phyloP scores from a whole-genome alignment of 2,888 invertebrate genomes.

The Spodoptera picta region DNA sequence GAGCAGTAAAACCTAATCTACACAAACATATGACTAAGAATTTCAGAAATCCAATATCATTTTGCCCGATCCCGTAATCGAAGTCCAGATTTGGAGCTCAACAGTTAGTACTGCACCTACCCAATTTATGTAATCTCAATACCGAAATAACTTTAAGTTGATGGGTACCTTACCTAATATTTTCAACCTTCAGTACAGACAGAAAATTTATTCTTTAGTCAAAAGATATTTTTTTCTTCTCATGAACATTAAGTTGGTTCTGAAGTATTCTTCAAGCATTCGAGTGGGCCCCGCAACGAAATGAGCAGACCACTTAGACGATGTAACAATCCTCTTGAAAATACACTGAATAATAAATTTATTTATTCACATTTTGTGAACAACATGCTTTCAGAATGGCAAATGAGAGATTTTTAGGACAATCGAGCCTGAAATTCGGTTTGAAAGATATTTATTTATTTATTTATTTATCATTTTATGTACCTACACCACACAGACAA shows the following conservation, averaged over 20 bases:
- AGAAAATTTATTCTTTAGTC: slow-evolving; percentile 44
- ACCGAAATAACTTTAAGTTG: too few relatives aligned
- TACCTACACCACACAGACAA: too few relatives aligned
- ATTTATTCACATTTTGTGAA: slow-evolving; percentile 42
- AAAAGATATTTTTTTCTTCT: slow-evolving; percentile 61
- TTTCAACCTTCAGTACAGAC: slow-evolving; percentile 22
- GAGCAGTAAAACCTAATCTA: too few relatives aligned
- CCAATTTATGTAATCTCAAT: too few relatives aligned
- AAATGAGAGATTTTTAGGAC: slow-evolving; percentile 4
- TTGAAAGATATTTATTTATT: too few relatives aligned
- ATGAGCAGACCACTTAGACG: slow-evolving; percentile 85
- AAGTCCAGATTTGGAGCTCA: too few relatives aligned
- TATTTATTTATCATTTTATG: too few relatives aligned
- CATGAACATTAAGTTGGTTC: slow-evolving; percentile 64
- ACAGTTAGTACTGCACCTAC: too few relatives aligned
- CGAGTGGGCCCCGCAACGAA: slow-evolving; percentile 70
- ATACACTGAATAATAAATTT: slow-evolving; percentile 60
- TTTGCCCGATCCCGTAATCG: too few relatives aligned
- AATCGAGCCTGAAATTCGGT: slow-evolving; percentile 1
- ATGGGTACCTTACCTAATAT: not conserved
- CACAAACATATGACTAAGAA: too few relatives aligned
- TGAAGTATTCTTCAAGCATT: slow-evolving; percentile 67
- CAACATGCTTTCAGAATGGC: slow-evolving; percentile 21
- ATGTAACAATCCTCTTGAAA: slow-evolving; percentile 75
- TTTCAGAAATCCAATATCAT: too few relatives aligned